Evolutionary conservation across 1,140 invertebrate species (phyloP).

Genomic region (Steinernema feltiae): DNA sequence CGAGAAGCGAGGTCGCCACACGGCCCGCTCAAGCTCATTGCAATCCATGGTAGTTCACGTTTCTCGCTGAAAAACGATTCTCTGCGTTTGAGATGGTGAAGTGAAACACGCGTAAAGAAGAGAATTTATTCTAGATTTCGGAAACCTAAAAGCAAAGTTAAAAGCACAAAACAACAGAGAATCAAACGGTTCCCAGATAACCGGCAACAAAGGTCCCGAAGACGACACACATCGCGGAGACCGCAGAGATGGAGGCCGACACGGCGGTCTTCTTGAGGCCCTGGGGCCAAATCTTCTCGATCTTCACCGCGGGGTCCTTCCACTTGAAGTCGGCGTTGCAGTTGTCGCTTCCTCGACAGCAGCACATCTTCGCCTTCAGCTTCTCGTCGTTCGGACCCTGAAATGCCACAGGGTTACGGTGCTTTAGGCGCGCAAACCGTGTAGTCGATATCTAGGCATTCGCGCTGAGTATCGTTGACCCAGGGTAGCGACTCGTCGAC

Average conservation of each 20-base stretch:
- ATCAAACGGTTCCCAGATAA: not conserved
- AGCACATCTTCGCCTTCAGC: constrained; percentile 3
- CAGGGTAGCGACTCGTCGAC: not conserved
- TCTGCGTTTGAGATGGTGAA: too few relatives aligned
- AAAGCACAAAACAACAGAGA: not conserved
- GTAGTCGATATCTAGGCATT: not conserved
- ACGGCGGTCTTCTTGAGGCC: not conserved
- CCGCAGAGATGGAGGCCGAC: not conserved
- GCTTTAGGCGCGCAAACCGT: not conserved
- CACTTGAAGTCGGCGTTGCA: constrained; percentile 3
- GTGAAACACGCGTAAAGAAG: too few relatives aligned
- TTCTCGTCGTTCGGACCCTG: not conserved
- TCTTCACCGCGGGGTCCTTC: not conserved
- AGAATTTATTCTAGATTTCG: too few relatives aligned
- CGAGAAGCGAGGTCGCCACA: too few relatives aligned
- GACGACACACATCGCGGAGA: not conserved
- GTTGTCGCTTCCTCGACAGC: not conserved
- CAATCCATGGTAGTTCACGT: too few relatives aligned
- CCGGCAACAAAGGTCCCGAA: not conserved
- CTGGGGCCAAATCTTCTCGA: not conserved
- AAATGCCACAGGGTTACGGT: not conserved
- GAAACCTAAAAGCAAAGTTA: not conserved
- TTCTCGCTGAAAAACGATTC: too few relatives aligned
- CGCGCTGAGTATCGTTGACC: not conserved
- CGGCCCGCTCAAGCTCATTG: too few relatives aligned